These are phyloP conservation scores for Lacerta agilis DNA, from an alignment of 2,797 vertebrate species.

Conservation along the genomic window DNA sequence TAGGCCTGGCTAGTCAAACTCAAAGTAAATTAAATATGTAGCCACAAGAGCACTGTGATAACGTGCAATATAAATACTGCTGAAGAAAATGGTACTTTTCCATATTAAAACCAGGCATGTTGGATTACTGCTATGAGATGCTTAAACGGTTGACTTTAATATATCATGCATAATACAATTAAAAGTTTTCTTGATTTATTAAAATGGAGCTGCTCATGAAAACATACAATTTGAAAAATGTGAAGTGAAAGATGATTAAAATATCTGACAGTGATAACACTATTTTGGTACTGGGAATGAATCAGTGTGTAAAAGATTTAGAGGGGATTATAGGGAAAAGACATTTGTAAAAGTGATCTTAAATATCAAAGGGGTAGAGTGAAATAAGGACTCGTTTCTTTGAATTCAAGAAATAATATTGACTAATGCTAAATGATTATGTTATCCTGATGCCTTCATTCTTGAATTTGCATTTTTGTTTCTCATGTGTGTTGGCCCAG, in stretches of 20 bases:
- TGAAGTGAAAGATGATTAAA: neutral
- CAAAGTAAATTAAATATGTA: accelerated
- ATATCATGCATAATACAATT: accelerated
- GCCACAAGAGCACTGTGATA: accelerated
- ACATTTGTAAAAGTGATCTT: neutral
- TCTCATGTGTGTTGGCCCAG: constrained; percentile 68
- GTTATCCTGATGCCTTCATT: constrained; percentile 45
- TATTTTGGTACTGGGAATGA: neutral
- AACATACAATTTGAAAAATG: constrained; percentile 7
- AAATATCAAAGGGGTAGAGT: neutral
- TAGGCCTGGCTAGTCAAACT: neutral
- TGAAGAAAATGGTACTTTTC: neutral
- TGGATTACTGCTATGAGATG: accelerated
- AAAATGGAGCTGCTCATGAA: neutral
- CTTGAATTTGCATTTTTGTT: constrained; percentile 68
- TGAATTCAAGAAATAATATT: neutral
- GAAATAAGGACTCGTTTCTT: accelerated
- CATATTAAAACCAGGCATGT: accelerated
- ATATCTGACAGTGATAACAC: neutral
- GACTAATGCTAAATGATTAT: constrained; percentile 27
- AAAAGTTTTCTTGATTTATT: constrained; percentile 25
- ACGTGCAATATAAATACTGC: accelerated
- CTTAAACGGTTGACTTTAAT: accelerated
- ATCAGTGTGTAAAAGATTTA: neutral
- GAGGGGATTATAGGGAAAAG: neutral